These are phyloP conservation scores for Polyommatus iphigenia DNA, from an alignment of 2,888 invertebrate genomes.

Conservation along the genomic window DNA sequence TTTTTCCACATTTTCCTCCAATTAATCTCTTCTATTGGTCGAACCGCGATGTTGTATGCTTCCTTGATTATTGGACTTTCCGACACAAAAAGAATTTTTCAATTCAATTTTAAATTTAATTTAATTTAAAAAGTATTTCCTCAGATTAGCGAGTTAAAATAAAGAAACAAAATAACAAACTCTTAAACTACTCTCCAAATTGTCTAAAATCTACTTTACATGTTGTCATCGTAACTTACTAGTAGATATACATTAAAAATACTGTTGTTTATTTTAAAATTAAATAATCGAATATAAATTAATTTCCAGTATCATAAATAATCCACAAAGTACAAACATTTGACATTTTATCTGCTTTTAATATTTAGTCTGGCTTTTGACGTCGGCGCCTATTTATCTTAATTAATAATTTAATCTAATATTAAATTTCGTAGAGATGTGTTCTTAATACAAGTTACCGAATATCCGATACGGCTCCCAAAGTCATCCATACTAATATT, in stretches of 20 bases:
- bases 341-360: conserved; percentile 7
- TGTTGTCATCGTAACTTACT: too few species aligned
- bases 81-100: not conserved
- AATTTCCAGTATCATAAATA: not conserved
- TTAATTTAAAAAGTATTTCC: too few species aligned
- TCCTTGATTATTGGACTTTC: not conserved
- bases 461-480: not conserved
- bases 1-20: too few species aligned
- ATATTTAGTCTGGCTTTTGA: not conserved
- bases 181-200: too few species aligned
- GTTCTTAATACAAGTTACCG: not conserved
- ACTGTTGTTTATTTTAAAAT: not conserved
- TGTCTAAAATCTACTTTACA: too few species aligned
- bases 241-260: not conserved
- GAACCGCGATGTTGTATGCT: not conserved
- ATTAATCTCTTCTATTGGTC: not conserved
- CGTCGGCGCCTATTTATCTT: not conserved
- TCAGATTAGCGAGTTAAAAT: too few species aligned
- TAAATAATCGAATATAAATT: not conserved
- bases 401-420: conserved; percentile 1
- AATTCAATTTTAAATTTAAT: too few species aligned
- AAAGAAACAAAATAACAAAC: too few species aligned
- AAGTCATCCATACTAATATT: not conserved
- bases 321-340: not conserved
- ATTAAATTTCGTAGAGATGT: not conserved